Percentiles rank a stretch among this genome's conserved stretches.
Conservation (phyloP, 2,113 vertebrate species). For the Calcarius ornatus region DNA sequence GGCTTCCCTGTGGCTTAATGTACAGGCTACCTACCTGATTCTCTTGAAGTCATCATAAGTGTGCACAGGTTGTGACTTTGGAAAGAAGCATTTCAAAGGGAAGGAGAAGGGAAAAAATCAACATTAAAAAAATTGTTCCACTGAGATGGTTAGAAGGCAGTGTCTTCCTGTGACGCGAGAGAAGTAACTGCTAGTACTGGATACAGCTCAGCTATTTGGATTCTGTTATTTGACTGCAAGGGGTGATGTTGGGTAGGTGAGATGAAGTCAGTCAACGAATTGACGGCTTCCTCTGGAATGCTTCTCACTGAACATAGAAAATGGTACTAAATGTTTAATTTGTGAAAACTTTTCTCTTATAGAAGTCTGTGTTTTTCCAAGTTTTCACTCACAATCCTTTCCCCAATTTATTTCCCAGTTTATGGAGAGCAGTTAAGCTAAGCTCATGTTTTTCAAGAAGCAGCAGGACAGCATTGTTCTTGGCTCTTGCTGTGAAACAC, state of each 20-base stretch:
- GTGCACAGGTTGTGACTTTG: background rate
- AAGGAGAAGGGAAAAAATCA: accelerated
- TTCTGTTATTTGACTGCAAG: background rate
- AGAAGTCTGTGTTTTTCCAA: background rate
- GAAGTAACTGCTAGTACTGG: background rate
- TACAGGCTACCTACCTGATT: background rate
- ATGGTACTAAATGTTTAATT: background rate
- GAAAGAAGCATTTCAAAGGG: background rate
- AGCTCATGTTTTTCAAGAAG: background rate
- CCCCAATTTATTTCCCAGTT: background rate
- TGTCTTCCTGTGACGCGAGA: background rate
- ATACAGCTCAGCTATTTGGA: background rate
- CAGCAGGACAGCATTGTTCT: background rate
- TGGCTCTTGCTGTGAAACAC: background rate
- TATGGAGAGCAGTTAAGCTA: background rate
- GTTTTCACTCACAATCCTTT: background rate
- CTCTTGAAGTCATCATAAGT: background rate
- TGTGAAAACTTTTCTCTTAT: background rate
- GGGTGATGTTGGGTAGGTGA: background rate
- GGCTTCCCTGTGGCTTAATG: background rate
- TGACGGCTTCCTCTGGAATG: background rate
- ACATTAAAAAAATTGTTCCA: background rate
- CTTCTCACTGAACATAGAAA: background rate
- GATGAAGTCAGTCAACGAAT: background rate
- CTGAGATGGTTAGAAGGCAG: background rate